Base-by-base conservation (phyloP, 1,140 invertebrate species). In the Drosophila navojoa region DNA sequence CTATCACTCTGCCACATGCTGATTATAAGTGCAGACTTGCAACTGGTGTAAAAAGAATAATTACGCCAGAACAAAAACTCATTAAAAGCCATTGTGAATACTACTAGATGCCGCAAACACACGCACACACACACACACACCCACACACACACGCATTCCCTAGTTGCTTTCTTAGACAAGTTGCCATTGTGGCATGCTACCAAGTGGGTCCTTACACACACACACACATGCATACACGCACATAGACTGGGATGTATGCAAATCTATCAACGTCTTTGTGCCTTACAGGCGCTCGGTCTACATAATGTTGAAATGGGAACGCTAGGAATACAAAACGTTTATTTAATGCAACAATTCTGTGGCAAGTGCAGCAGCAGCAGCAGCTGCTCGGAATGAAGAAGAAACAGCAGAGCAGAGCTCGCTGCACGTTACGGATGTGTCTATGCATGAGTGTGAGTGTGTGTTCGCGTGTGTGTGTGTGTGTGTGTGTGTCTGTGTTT, bases 341-440 rank as follows among this genome's bases (percentile, higher is more conserved):
- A 71, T 82, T 79, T 82, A 87, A 86, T 87, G 82, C 84, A 79
- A 87, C 79, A 82, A 86, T 86, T 86, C 79, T 82, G 76, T 79
- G 72, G 84, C 77, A 82, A 74, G 71, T 77, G 76, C 81, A 87
- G 76, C 59, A 76, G 79, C 63, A 29, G 27, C 27, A 29, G 27
- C 27, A 29, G 27, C 25, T 22, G 29, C 47, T 25, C 40, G 58
- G 59, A 67, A 58, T 54, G 40, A 50, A 70, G 53, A 70, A 70
- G 53, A 70, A 70, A 74, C 59, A 63, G 59, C 45, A 44, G 53
- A 40, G 44, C 35, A 44, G 15, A 62, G 57, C 57, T 38, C 54
- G 54, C 42, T 27, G 32, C 52, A 38, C 29, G 47, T 60, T 53
- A 35, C 19, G 45, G 16, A 42, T 45, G 29, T 49, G 62, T 29